Percentiles rank a stretch among this genome's conserved stretches.
phyloP scores from a whole-genome alignment of 2,797 vertebrate genomes.

The Chelmon rostratus region DNA sequence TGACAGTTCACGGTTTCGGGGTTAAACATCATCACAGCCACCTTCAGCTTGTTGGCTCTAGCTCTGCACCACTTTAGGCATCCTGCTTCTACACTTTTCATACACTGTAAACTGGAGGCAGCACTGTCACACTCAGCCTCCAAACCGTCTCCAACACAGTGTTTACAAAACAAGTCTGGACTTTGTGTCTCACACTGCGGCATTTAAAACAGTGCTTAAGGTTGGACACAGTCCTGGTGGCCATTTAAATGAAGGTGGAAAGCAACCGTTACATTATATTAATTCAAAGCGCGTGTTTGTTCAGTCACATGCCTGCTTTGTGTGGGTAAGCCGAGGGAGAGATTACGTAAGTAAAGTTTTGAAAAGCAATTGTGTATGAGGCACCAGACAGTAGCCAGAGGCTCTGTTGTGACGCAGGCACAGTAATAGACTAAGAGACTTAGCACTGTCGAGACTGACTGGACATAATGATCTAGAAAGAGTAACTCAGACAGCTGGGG shows the following conservation, averaged over 20 bases:
- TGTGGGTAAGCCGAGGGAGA: conserved; percentile 27
- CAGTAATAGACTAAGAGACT: conserved; percentile 58
- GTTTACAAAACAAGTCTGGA: conserved; percentile 24
- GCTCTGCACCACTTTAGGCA: neutral
- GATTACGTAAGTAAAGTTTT: conserved; percentile 49
- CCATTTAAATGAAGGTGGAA: neutral
- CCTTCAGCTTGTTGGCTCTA: neutral
- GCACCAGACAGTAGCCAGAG: conserved; percentile 45
- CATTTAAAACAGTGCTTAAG: neutral
- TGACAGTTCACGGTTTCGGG: neutral
- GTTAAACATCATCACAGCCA: neutral
- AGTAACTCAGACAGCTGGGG: conserved; percentile 2
- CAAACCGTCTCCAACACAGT: neutral
- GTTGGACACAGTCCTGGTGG: neutral
- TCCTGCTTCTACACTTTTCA: neutral
- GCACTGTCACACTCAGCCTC: neutral
- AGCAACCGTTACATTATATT: conserved; percentile 2
- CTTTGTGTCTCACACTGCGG: neutral
- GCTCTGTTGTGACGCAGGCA: conserved; percentile 64
- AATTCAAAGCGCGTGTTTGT: conserved; percentile 11
- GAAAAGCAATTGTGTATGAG: conserved; percentile 40
- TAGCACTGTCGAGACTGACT: conserved; percentile 41
- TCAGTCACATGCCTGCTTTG: conserved; percentile 1
- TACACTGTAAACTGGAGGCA: neutral
- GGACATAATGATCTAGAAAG: conserved; percentile 37